Evolutionary conservation across 2,888 invertebrate species (phyloP).

Genomic region (Drosophila peninsularis): DNA sequence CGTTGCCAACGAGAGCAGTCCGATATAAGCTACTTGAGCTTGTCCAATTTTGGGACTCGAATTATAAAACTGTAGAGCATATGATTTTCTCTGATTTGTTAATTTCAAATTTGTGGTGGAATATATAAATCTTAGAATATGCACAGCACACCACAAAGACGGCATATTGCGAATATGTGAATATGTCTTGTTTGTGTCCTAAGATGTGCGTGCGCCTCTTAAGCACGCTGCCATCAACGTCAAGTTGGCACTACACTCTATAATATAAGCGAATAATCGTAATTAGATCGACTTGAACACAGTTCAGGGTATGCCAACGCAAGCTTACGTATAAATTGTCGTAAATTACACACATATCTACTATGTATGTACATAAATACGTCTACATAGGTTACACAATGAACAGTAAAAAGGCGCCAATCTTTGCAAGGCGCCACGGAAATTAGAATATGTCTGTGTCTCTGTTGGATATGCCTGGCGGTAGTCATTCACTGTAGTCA

Average conservation of each 20-base stretch:
- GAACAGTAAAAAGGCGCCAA: slow-evolving; percentile 60
- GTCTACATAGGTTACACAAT: slow-evolving; percentile 33
- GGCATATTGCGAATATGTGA: neutral
- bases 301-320: slow-evolving; percentile 18
- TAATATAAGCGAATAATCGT: slow-evolving; percentile 59
- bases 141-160: too few species aligned
- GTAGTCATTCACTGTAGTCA: slow-evolving; percentile 37
- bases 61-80: too few species aligned
- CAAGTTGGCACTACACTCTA: slow-evolving; percentile 30
- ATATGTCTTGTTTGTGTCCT: neutral
- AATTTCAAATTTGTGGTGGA: too few species aligned
- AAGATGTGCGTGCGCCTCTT: slow-evolving; percentile 10
- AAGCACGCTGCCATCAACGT: slow-evolving; percentile 18
- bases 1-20: too few species aligned
- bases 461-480: slow-evolving; percentile 29
- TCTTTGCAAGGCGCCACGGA: slow-evolving; percentile 62
- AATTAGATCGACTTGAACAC: slow-evolving; percentile 69
- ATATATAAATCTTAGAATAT: too few species aligned
- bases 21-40: too few species aligned
- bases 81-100: too few species aligned
- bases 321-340: slow-evolving; percentile 3
- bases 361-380: slow-evolving; percentile 25
- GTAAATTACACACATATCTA: slow-evolving; percentile 2
- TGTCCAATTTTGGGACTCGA: too few species aligned
- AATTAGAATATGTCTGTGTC: slow-evolving; percentile 52